These are phyloP conservation scores for Halichoerus grypus DNA, from an alignment of 2,113 vertebrate species.

Conservation along the genomic window DNA sequence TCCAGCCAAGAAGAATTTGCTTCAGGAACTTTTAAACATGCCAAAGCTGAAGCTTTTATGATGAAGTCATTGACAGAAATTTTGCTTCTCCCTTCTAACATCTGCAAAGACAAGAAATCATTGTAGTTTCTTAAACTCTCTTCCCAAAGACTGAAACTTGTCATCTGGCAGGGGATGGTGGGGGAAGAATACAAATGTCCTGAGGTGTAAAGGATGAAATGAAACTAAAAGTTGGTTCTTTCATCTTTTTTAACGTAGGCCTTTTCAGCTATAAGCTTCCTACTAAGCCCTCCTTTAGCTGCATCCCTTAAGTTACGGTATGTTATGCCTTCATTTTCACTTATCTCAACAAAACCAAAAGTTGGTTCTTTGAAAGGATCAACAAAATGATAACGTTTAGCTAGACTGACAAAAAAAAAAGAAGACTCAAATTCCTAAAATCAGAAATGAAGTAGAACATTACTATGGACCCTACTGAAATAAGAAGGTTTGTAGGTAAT, in stretches of 20 bases:
- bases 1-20: constrained; percentile 99
- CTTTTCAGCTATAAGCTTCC: neutral
- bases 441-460: neutral
- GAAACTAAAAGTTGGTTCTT: constrained; percentile 15
- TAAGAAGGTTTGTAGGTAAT: neutral
- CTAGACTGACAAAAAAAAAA: neutral
- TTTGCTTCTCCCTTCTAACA: constrained; percentile 93
- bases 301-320: neutral
- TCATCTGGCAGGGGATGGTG: neutral
- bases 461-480: neutral
- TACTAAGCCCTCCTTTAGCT: neutral
- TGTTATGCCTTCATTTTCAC: neutral
- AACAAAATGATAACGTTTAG: constrained; percentile 36
- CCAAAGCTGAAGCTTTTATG: constrained; percentile 97
- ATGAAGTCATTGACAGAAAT: constrained; percentile 99
- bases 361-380: neutral
- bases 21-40: constrained; percentile 98
- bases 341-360: constrained; percentile 6
- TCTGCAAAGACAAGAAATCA: constrained; percentile 87
- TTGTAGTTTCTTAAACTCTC: neutral
- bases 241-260: neutral
- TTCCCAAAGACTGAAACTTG: neutral
- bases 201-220: neutral
- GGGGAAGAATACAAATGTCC: neutral
- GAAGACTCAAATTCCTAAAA: constrained; percentile 11